A percentile compares a stretch with the other conserved stretches of the same genome.
phyloP scores from a whole-genome alignment of 2,888 invertebrate species.

The Buathra laborator region DNA sequence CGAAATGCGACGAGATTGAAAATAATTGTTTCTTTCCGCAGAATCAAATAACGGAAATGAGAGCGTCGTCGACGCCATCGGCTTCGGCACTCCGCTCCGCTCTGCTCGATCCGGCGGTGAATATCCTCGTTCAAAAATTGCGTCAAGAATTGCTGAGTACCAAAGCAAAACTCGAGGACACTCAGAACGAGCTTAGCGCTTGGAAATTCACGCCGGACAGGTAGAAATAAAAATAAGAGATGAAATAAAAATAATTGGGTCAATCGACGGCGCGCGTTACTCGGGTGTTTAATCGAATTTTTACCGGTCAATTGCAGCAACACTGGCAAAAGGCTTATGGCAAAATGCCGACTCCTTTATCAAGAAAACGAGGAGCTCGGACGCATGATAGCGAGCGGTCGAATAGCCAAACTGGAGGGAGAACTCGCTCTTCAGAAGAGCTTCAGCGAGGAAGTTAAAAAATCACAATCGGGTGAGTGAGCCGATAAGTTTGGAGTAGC shows the following conservation, averaged over 20 bases:
- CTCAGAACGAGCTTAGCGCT: conserved; percentile 98
- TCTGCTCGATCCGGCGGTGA: conserved; percentile 97
- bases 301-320: conserved; percentile 87
- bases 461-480: conserved; percentile 94
- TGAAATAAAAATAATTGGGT: too few relatives aligned
- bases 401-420: conserved; percentile 97
- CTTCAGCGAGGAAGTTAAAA: conserved; percentile 98
- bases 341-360: conserved; percentile 96
- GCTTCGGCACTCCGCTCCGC: conserved; percentile 92
- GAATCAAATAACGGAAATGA: conserved; percentile 97
- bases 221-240: conserved; percentile 79
- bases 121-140: conserved; percentile 95
- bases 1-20: background rate
- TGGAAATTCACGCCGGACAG: conserved; percentile 99
- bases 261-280: too few relatives aligned
- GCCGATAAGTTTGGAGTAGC: background rate
- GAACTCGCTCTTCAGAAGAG: conserved; percentile 98
- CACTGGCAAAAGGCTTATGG: conserved; percentile 99
- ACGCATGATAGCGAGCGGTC: conserved; percentile 97
- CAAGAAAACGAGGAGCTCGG: conserved; percentile 99
- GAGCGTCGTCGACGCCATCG: conserved; percentile 94
- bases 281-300: background rate
- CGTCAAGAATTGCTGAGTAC: conserved; percentile 95
- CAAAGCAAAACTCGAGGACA: conserved; percentile 96
- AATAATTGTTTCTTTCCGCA: conserved; percentile 82